Percentiles rank a stretch among this genome's conserved stretches.
Conservation (phyloP, 2,113 vertebrate species). For the Sus scrofa region DNA sequence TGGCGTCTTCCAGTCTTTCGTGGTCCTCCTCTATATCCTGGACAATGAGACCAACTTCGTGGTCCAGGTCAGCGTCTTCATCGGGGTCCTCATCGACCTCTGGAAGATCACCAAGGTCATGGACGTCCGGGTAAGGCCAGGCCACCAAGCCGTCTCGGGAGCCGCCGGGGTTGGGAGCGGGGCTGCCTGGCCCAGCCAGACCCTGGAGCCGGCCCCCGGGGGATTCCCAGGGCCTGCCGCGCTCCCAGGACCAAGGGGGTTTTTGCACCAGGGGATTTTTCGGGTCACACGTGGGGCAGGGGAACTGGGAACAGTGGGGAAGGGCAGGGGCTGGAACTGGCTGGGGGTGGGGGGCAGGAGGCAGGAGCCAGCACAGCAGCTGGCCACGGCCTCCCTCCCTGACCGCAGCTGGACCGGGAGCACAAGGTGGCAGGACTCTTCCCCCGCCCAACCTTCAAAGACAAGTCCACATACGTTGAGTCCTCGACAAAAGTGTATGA, state of each 20-base stretch:
- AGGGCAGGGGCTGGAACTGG: neutral
- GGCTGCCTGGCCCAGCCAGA: neutral
- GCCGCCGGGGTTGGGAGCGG: neutral
- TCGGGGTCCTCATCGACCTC: constrained; percentile 97
- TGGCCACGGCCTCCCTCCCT: neutral
- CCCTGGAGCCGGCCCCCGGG: constrained; percentile 67
- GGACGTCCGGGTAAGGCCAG: constrained; percentile 93
- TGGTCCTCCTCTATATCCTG: constrained; percentile 97
- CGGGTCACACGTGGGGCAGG: constrained; percentile 70
- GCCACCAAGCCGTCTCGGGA: rapidly evolving
- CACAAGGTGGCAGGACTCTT: constrained; percentile 92
- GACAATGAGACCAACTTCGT: constrained; percentile 99
- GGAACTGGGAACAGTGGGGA: constrained; percentile 76
- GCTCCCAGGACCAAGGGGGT: constrained; percentile 73
- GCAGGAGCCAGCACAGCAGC: neutral
- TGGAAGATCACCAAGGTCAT: constrained; percentile 99
- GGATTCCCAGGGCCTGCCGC: constrained; percentile 66
- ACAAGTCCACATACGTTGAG: constrained; percentile 96
- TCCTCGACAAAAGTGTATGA: constrained; percentile 98
- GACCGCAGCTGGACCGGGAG: constrained; percentile 93
- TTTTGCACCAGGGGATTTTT: constrained; percentile 81
- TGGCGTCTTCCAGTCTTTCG: constrained; percentile 96
- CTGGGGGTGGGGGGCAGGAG: neutral
- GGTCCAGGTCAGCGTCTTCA: constrained; percentile 98
- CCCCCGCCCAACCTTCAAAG: constrained; percentile 92